Percentiles rank a stretch among this genome's conserved stretches.
Evolutionary conservation across 2,797 vertebrate genomes (phyloP).

Genomic region (Varecia variegata): DNA sequence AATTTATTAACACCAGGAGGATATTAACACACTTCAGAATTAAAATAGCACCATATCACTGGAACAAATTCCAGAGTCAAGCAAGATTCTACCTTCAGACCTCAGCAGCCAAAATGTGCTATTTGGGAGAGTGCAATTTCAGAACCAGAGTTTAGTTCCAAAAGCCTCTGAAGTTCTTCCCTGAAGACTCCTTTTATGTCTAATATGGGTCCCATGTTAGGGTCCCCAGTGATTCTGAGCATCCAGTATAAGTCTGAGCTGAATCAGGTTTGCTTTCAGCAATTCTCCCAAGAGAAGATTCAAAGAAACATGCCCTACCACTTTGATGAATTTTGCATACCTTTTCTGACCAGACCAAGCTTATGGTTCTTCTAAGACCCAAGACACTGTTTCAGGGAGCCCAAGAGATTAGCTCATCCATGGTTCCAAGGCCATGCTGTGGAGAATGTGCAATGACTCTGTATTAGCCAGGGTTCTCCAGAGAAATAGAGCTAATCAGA

Average conservation of each 20-base stretch:
- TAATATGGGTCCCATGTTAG: not conserved
- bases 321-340: not conserved
- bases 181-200: not conserved
- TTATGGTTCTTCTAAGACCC: not conserved
- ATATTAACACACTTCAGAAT: constrained; percentile 34
- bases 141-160: not conserved
- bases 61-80: constrained; percentile 29
- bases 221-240: not conserved
- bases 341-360: not conserved
- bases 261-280: not conserved
- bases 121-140: not conserved
- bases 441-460: not conserved
- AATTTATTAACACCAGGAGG: constrained; percentile 5
- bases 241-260: not conserved
- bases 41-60: constrained; percentile 37
- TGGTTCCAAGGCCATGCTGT: not conserved
- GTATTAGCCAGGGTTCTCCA: not conserved
- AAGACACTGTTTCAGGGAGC: not conserved
- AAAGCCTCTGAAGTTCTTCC: not conserved
- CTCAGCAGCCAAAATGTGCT: not conserved
- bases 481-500: not conserved
- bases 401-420: not conserved
- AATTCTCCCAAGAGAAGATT: not conserved
- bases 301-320: not conserved
- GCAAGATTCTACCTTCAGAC: not conserved